Evolutionary conservation across 2,888 invertebrate genomes (phyloP).

Genomic region (Globia sparganii): DNA sequence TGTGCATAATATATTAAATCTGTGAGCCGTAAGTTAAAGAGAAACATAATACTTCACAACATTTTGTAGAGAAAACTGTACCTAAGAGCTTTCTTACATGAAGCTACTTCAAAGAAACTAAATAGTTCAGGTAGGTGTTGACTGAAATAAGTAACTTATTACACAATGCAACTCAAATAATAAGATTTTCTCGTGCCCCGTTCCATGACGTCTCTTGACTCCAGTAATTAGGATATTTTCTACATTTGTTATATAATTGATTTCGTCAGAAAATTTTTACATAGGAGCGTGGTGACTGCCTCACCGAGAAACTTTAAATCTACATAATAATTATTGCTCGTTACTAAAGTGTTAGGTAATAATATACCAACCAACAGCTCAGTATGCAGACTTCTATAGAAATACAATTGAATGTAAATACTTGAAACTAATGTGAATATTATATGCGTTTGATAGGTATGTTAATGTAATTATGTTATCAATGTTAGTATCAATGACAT

Average conservation of each 20-base stretch:
- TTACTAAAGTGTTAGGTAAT: background rate
- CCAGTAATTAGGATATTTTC: background rate
- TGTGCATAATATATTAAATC: conserved; percentile 29
- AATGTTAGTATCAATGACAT: no score
- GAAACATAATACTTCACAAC: conserved; percentile 3
- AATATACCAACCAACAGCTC: background rate
- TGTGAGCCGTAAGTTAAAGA: background rate
- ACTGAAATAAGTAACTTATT: conserved; percentile 2
- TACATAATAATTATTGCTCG: background rate
- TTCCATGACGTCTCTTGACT: background rate
- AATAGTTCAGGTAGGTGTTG: background rate
- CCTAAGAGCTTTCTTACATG: background rate
- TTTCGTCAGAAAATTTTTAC: background rate
- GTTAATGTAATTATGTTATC: no score
- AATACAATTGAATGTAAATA: no score
- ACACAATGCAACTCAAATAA: conserved; percentile 10
- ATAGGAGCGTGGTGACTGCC: no score
- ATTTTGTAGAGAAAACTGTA: background rate
- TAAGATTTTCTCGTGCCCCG: background rate
- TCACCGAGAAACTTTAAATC: background rate
- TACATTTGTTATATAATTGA: background rate
- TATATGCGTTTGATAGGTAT: no score
- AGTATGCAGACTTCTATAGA: background rate
- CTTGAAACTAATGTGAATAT: no score
- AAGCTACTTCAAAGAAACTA: conserved; percentile 19